These are phyloP conservation scores for Trileptium ribeirensis DNA, from an alignment of 2,888 invertebrate species.

Conservation along the genomic window DNA sequence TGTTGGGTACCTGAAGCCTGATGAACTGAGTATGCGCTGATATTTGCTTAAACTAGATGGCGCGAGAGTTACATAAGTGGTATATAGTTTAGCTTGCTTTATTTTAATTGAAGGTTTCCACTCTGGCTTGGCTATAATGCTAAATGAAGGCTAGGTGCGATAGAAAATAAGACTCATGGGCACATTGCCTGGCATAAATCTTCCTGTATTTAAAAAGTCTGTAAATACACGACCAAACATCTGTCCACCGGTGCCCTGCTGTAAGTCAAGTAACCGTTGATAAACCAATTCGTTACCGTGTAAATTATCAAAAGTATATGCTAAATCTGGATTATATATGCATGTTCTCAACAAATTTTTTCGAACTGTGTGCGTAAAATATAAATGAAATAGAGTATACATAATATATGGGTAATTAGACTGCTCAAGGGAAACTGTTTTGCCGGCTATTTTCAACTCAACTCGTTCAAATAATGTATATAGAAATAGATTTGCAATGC, in stretches of 20 bases:
- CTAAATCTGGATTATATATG: not conserved
- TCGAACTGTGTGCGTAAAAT: not conserved
- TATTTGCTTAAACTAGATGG: not conserved
- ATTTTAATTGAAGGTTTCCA: not conserved
- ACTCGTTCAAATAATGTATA: not conserved
- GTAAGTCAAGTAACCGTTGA: not conserved
- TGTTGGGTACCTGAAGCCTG: not conserved
- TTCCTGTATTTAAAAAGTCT: not conserved
- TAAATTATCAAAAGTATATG: not conserved
- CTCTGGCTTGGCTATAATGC: not conserved
- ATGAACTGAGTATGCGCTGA: not conserved
- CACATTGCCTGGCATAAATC: not conserved
- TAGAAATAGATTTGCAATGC: not conserved
- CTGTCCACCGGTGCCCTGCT: not conserved
- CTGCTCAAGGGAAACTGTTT: not conserved
- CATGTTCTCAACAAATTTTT: not conserved
- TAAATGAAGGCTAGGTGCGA: not conserved
- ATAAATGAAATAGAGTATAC: not conserved
- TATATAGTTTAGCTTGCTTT: not conserved
- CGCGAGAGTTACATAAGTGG: not conserved
- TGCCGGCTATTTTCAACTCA: not conserved
- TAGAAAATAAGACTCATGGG: not conserved
- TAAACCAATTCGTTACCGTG: not conserved
- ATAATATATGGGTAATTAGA: not conserved
- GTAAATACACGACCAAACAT: not conserved